Conservation (phyloP, 2,113 vertebrate species). For the Meriones unguiculatus region DNA sequence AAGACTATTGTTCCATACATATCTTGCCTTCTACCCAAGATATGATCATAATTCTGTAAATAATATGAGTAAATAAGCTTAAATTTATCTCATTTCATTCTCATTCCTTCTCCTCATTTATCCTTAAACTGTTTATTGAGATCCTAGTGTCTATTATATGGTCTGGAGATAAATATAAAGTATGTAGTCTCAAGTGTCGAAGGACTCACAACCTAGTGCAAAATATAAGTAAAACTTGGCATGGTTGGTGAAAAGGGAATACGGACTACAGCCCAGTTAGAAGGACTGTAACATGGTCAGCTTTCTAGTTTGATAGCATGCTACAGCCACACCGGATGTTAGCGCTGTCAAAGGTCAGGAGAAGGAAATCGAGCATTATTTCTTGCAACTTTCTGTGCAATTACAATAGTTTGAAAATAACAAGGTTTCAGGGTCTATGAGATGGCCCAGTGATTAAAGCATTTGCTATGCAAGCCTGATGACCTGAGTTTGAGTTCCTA, state of each 20-base stretch:
- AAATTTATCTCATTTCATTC: conserved; percentile 6
- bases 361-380: neutral
- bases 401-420: neutral
- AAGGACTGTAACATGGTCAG: neutral
- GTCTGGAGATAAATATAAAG: conserved; percentile 4
- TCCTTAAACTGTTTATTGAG: neutral
- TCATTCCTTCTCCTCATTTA: neutral
- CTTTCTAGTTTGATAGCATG: neutral
- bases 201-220: neutral
- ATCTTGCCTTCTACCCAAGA: neutral
- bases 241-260: neutral
- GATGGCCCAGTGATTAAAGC: neutral
- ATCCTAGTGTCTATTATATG: neutral
- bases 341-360: neutral
- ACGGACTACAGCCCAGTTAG: neutral
- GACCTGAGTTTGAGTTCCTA: neutral
- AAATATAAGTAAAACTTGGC: neutral
- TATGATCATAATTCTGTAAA: conserved; percentile 13
- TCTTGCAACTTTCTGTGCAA: neutral
- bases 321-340: neutral
- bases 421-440: neutral
- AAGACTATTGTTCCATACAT: neutral
- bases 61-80: neutral
- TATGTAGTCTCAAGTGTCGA: neutral
- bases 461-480: neutral